Evolutionary conservation across 2,797 vertebrate species (phyloP), one percentile per base, ranked within the genome.

Genomic region (Alouatta caraya): DNA sequence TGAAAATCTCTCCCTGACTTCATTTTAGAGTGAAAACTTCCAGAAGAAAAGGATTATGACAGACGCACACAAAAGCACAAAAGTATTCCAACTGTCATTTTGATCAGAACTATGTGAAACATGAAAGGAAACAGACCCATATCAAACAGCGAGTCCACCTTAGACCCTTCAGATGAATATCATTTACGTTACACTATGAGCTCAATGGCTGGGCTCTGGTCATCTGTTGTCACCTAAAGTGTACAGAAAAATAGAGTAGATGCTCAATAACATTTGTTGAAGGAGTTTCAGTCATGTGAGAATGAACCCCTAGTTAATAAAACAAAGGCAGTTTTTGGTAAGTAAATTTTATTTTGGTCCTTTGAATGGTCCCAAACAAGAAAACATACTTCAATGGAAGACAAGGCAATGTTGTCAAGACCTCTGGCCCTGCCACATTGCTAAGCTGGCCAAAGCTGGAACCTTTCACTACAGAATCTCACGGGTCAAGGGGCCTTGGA

Each of bases 331-430:
- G 42, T 82, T 88, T 95, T 73, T 39, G 72, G 48, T 42, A 64
- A 90, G 50, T 57, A 39, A 73, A 48, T 91, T 97, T 97, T 96
- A 97, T 94, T 96, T 88, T 50, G 52, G 88, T 87, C 33, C 78
- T 94, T 61, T 55, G 52, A 92, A 50, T 67, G 79, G 57, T 89
- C 8, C 44, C 73, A 85, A 64, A 76, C 30, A 75, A 93, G 81
- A 7, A 30, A 94, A 83, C 4, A 17, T 85, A 76, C 59, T 93
- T 79, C 89, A 87, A 3, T 9, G 2, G 42, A 87, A 84, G 59
- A n/a, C 80, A 33, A 96, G 44, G 30, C 55, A 50, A 21, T 21
- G 48, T 9, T 73, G 83, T 33, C 2, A 67, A 80, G 61, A 46
- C 21, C 75, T 44, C 55, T 44, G 39, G 67, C 6, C 10, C 13